phyloP scores from a whole-genome alignment of 2,797 vertebrate genomes.

The Spea hammondii region DNA sequence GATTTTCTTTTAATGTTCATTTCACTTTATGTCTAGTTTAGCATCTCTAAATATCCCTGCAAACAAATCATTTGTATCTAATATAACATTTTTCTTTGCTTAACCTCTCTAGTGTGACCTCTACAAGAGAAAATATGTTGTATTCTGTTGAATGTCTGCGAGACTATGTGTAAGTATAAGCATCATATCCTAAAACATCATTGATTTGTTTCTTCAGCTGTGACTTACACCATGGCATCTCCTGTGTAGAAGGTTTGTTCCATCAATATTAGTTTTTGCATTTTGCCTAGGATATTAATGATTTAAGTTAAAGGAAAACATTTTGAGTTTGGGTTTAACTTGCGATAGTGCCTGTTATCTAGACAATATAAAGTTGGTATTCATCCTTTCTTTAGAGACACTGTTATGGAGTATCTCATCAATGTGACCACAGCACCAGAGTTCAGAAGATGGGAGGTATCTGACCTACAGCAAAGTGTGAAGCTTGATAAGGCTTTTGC shows the following conservation, averaged over 20 bases:
- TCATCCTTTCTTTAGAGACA: constrained; percentile 67
- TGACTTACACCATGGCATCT: too few species aligned
- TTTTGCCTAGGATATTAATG: too few species aligned
- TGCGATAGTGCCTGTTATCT: too few species aligned
- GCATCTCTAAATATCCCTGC: too few species aligned
- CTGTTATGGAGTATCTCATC: constrained; percentile 82
- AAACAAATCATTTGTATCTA: neutral
- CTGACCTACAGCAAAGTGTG: constrained; percentile 72
- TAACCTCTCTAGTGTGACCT: constrained; percentile 74
- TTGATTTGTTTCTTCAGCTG: neutral
- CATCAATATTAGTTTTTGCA: too few species aligned
- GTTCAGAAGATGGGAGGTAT: constrained; percentile 87
- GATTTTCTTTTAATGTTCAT: too few species aligned
- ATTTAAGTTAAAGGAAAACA: too few species aligned
- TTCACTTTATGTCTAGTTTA: too few species aligned
- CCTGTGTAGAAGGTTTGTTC: too few species aligned
- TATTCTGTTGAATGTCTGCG: constrained; percentile 88
- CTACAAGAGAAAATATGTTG: constrained; percentile 84
- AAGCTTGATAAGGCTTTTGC: constrained; percentile 80
- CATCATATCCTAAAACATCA: neutral
- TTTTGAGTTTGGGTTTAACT: too few species aligned
- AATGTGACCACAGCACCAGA: constrained; percentile 84
- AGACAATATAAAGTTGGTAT: too few species aligned
- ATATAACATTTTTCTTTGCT: constrained; percentile 29
- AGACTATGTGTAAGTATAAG: constrained; percentile 83